Evolutionary conservation across 2,797 vertebrate genomes (phyloP), one percentile per base, ranked within the genome.

Genomic region (Acanthornis magna): DNA sequence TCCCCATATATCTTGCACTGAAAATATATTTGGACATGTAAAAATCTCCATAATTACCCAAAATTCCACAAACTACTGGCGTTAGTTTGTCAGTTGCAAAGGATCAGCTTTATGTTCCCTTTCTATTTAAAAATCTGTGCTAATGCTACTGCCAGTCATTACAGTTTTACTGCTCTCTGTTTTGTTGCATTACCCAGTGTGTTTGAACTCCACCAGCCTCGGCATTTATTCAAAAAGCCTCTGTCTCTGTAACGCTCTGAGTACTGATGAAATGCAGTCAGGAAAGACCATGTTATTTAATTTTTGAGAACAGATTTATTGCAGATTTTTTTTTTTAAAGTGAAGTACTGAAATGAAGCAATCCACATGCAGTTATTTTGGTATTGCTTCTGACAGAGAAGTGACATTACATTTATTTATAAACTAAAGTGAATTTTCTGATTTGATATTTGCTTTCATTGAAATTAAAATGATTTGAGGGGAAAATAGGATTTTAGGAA

Each of bases 201-300:
- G 72, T 88, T 80, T 96, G 80, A 93, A 91, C 89, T 91, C 58
- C 78, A 91, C 54, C 79, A 94, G 66, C 26, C 70, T 72, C 34
- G 15, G 65, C 82, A 82, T 91, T 96, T 88, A 96, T 93, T 96
- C 94, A 96, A 87, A 92, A 88, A 93, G 30, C 45, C 73, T 76
- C 55, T 95, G 60, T 92, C 75, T 87, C 63, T 89, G 73, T 77
- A 95, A 93, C 16, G 23, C 58, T 86, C 91, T 92, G 78, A 95
- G 78, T 91, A 91, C 65, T 91, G 94, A 88, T 83, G 91, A 95
- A 96, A 96, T 84, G 70, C 60, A 75, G 90, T 88, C 77, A 82
- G 92, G 72, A 93, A 95, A 86, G 70, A 89, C 82, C 54, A 36
- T 11, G 23, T 92, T 91, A 87, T 84, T 92, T 93, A 85, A 96